These are phyloP conservation scores for Melanostigma gelatinosum DNA, from an alignment of 2,113 vertebrate species.

Conservation along the genomic window DNA sequence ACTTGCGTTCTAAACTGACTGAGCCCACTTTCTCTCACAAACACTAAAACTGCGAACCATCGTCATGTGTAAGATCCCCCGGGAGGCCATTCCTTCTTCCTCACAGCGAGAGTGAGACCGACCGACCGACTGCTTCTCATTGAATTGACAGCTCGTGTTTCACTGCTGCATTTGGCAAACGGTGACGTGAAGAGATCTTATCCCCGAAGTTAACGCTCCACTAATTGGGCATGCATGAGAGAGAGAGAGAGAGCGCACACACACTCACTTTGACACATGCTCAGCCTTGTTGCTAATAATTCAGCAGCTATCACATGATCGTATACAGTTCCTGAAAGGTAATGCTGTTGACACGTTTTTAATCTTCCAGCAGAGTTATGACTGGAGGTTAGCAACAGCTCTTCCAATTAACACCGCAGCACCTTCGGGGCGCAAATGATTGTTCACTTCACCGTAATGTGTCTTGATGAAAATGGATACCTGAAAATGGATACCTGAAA, in stretches of 20 bases:
- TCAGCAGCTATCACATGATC: constrained; percentile 39
- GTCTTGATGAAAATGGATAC: constrained; percentile 53
- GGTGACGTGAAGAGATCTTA: constrained; percentile 37
- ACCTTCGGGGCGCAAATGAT: constrained; percentile 50
- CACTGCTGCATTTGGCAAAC: constrained; percentile 59
- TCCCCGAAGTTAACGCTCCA: constrained; percentile 53
- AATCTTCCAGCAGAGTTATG: constrained; percentile 10
- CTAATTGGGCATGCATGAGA: constrained; percentile 68
- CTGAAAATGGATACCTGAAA: constrained; percentile 51
- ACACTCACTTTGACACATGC: constrained; percentile 32
- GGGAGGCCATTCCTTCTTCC: constrained; percentile 23
- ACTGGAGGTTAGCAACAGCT: constrained; percentile 42
- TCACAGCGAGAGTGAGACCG: constrained; percentile 9
- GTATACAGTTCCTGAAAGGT: constrained; percentile 12
- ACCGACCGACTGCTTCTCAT: constrained; percentile 35
- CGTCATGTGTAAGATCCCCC: constrained; percentile 25
- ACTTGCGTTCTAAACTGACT: constrained; percentile 15
- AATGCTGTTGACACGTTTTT: constrained; percentile 13
- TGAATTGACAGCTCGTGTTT: constrained; percentile 66
- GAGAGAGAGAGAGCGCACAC: neutral
- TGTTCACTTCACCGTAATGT: constrained; percentile 46
- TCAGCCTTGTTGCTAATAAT: constrained; percentile 53
- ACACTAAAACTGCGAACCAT: constrained; percentile 27
- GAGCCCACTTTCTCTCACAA: neutral
- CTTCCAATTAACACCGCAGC: constrained; percentile 53